Base-by-base conservation (phyloP, 2,113 vertebrate species). In the Scopus umbretta region DNA sequence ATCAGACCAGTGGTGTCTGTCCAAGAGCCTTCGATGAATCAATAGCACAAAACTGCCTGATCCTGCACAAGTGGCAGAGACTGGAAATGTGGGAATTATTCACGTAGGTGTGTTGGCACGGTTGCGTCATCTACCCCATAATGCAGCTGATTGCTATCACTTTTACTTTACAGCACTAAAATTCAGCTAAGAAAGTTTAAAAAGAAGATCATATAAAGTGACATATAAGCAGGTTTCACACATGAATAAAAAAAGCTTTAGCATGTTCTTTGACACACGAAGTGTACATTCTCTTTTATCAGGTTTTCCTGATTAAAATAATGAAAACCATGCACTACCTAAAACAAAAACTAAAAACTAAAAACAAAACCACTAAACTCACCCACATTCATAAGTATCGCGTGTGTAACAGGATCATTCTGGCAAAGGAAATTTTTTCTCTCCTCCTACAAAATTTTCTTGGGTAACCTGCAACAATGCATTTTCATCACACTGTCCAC, bases 101-200 rank as follows among this genome's bases (percentile, higher is more conserved):
- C 84, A 32, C 0, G 0, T 82, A 81, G 58, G 76, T 92, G 83
- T 49, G n/a, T 71, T 90, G 71, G 83, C 88, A 82, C 30, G 27
- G 27, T 11, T 93, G 36, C 75, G 61, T 80, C 52, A 71, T 82
- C 62, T n/a, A 71, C 26, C 90, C 76, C 70, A 49, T 22, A 75
- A 92, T 53, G 38, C 80, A 96, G 90, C 90, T 96, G 94, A 80
- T 81, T 95, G 83, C 86, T 86, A 94, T 96, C 80, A 78, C 62
- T 91, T 95, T 89, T 92, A 82, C 59, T 95, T 93, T 91, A 93
- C n/a, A 88, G 25, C 78, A n/a, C 80, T 96, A 91, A 92, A 97
- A 61, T 47, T 56, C 90, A 91, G 71, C 86, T 88, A 93, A 93
- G 92, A 91, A 89, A 93, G 87, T 95, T 83, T 59, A 30, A 88